phyloP scores from a whole-genome alignment of 2,888 invertebrate genomes.

The Drosophila anomalata region DNA sequence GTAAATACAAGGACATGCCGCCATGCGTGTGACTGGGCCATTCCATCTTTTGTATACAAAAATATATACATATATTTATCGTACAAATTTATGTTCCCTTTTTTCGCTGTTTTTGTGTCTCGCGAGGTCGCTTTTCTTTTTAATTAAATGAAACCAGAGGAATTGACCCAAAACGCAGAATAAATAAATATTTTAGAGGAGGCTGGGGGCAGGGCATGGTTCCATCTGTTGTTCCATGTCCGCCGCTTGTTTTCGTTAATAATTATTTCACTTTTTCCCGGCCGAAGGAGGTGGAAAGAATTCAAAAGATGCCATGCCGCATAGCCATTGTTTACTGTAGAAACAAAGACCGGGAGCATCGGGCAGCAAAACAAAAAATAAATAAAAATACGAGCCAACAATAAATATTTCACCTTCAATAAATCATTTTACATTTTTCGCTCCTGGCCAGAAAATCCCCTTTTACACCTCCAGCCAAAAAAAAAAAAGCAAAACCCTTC shows the following conservation, averaged over 20 bases:
- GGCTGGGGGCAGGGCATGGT: constrained; percentile 24
- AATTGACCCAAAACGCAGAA: constrained; percentile 81
- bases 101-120: constrained; percentile 58
- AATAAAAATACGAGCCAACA: constrained; percentile 65
- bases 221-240: constrained; percentile 45
- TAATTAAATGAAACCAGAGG: constrained; percentile 83
- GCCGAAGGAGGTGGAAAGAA: constrained; percentile 52
- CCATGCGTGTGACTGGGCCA: constrained; percentile 2
- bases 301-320: constrained; percentile 70
- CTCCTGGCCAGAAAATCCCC: constrained; percentile 45
- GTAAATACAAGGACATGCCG: constrained; percentile 71
- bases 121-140: constrained; percentile 75
- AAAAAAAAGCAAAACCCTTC: background rate
- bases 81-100: constrained; percentile 41
- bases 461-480: constrained; percentile 23
- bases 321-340: constrained; percentile 60
- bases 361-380: constrained; percentile 15
- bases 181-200: constrained; percentile 68
- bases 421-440: constrained; percentile 79
- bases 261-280: constrained; percentile 75
- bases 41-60: background rate
- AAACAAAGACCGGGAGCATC: constrained; percentile 26
- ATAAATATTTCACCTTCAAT: constrained; percentile 83
- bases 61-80: constrained; percentile 59
- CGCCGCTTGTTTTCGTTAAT: constrained; percentile 67